phyloP scores from a whole-genome alignment of 2,113 vertebrate genomes.

The Engraulis encrasicolus region DNA sequence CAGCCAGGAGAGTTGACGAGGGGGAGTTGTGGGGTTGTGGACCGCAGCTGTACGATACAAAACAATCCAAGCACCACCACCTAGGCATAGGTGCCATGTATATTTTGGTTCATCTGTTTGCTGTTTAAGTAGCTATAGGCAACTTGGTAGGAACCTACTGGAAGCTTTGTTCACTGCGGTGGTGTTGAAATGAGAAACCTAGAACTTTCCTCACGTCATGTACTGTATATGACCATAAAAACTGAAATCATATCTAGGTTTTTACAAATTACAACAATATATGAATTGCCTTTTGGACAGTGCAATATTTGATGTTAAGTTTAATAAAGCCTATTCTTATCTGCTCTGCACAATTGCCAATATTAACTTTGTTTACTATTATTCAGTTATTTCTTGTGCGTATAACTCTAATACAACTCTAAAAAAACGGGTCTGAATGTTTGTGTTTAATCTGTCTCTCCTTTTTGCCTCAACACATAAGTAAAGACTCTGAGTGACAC shows the following conservation, averaged over 20 bases:
- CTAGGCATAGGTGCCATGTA: neutral
- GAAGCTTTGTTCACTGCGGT: neutral
- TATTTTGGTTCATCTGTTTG: slow-evolving; percentile 18
- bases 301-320: slow-evolving; percentile 29
- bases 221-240: slow-evolving; percentile 22
- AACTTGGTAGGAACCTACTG: neutral
- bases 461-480: neutral
- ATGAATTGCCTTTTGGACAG: slow-evolving; percentile 39
- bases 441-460: neutral
- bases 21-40: too few species aligned
- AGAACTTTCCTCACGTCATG: slow-evolving; percentile 3
- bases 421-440: neutral
- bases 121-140: neutral
- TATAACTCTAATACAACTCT: slow-evolving; percentile 55
- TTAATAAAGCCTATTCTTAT: slow-evolving; percentile 39
- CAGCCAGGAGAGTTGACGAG: neutral
- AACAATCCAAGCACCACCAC: neutral
- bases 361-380: slow-evolving; percentile 30
- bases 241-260: slow-evolving; percentile 16
- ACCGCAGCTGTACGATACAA: neutral
- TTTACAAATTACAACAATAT: slow-evolving; percentile 3
- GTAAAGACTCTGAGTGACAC: neutral
- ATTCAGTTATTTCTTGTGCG: slow-evolving; percentile 38
- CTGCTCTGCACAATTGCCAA: slow-evolving; percentile 28
- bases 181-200: neutral